phyloP scores from a whole-genome alignment of 2,113 vertebrate species.

The Promerops cafer region DNA sequence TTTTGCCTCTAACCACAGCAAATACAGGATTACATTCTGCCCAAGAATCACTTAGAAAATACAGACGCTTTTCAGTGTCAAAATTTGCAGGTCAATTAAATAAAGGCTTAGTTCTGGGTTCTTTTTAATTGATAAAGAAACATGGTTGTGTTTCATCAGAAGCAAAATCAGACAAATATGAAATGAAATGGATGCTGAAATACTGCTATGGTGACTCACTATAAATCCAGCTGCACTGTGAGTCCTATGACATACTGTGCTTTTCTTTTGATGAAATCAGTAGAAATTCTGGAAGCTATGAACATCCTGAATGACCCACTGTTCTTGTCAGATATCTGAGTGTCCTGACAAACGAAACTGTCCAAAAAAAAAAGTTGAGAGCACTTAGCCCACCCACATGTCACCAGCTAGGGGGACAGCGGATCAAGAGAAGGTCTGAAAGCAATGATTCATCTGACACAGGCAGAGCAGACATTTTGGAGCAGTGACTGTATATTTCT shows the following conservation, averaged over 20 bases:
- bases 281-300: background rate
- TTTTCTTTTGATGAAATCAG: conserved; percentile 24
- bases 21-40: background rate
- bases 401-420: background rate
- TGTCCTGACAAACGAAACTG: background rate
- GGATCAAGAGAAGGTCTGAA: background rate
- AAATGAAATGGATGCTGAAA: background rate
- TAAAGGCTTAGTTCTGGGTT: background rate
- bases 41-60: background rate
- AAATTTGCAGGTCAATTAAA: background rate
- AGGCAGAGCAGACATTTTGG: background rate
- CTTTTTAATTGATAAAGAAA: background rate
- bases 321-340: conserved; percentile 7
- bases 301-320: conserved; percentile 43
- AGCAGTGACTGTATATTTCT: background rate
- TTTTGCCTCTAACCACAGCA: background rate
- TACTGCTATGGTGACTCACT: conserved; percentile 7
- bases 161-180: background rate
- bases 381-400: background rate
- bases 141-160: background rate
- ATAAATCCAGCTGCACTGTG: background rate
- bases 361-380: background rate
- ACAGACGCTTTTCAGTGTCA: background rate
- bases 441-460: background rate
- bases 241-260: conserved; percentile 13